A percentile compares a stretch with the other conserved stretches of the same genome.
Evolutionary conservation across 2,797 vertebrate species (phyloP).

Genomic region (Danio jaintianensis): DNA sequence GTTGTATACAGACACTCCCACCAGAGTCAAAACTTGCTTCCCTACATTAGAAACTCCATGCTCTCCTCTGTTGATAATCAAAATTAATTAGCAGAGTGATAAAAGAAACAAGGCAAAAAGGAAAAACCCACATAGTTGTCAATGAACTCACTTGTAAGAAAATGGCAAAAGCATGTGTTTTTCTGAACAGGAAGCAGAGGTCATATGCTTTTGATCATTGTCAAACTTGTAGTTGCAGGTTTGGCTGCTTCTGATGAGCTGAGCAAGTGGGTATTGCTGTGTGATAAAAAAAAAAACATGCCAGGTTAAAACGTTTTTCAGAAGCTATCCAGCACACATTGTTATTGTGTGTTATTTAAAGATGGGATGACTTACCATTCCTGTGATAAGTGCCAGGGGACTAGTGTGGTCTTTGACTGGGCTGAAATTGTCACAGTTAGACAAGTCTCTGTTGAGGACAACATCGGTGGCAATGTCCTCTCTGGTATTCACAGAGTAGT

Average conservation of each 20-base stretch:
- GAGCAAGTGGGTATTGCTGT: conserved; percentile 83
- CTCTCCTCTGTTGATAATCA: conserved; percentile 75
- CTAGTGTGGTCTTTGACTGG: conserved; percentile 85
- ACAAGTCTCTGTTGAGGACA: conserved; percentile 85
- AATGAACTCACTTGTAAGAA: conserved; percentile 84
- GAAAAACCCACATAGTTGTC: not conserved
- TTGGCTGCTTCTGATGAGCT: conserved; percentile 88
- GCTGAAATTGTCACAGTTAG: conserved; percentile 85
- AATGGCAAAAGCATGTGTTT: conserved; percentile 90
- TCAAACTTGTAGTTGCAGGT: conserved; percentile 92
- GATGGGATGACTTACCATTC: conserved; percentile 79
- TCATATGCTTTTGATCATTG: conserved; percentile 85
- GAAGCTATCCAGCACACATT: not conserved
- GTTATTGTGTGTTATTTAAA: conserved; percentile 3
- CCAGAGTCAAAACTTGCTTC: conserved; percentile 87
- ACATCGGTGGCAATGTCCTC: conserved; percentile 84
- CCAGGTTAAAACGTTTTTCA: not conserved
- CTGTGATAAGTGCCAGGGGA: conserved; percentile 89
- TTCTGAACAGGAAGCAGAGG: conserved; percentile 86
- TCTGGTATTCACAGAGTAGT: conserved; percentile 76
- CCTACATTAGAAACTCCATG: conserved; percentile 84
- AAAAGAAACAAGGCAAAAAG: not conserved
- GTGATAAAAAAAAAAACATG: conserved; percentile 40
- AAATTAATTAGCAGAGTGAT: not conserved
- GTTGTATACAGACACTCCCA: conserved; percentile 82